Evolutionary conservation across 2,797 vertebrate species (phyloP).

Genomic region (Hapalemur alaotrensis): DNA sequence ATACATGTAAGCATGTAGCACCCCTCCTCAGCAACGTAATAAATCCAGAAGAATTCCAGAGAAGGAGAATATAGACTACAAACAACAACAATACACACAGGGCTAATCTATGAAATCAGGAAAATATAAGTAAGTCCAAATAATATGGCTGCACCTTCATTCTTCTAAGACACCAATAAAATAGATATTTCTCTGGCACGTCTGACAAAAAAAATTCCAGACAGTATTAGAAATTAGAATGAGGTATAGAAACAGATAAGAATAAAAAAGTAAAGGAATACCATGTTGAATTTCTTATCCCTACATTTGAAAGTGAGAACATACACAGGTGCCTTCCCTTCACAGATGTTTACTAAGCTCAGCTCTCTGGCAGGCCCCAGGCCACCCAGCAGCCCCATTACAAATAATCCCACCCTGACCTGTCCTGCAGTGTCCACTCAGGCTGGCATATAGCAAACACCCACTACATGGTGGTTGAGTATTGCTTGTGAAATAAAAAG

Average conservation of each 20-base stretch:
- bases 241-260: neutral
- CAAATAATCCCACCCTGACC: neutral
- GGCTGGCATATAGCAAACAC: neutral
- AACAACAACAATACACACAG: neutral
- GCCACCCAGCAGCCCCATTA: no score
- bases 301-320: neutral
- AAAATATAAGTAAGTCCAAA: neutral
- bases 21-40: neutral
- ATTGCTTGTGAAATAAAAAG: neutral
- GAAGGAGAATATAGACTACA: neutral
- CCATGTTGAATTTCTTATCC: neutral
- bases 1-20: neutral
- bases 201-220: neutral
- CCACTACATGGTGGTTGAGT: neutral
- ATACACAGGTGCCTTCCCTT: neutral
- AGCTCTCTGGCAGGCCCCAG: neutral
- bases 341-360: neutral
- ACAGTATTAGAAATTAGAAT: neutral
- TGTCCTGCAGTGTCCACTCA: neutral
- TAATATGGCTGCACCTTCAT: neutral
- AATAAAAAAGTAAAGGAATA: neutral
- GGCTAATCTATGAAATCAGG: neutral
- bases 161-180: neutral
- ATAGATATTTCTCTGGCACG: neutral
- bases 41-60: neutral